Percentiles rank a stretch among this genome's conserved stretches.
These are phyloP conservation scores for Saguinus imperator DNA, from an alignment of 2,113 vertebrate genomes.

Conservation along the genomic window DNA sequence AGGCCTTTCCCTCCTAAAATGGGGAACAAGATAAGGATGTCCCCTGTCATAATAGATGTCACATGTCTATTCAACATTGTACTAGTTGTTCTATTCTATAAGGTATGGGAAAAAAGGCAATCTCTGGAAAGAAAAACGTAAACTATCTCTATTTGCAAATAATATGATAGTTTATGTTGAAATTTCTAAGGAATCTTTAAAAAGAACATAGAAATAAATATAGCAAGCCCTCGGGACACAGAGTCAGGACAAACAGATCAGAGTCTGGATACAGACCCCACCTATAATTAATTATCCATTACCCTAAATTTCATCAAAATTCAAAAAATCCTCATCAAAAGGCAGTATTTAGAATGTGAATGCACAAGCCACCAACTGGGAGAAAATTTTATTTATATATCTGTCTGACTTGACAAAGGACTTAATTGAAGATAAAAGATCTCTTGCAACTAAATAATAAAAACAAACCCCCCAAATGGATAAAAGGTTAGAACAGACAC, in stretches of 20 bases:
- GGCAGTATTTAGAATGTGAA: background rate
- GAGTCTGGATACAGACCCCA: background rate
- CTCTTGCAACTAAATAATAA: conserved; percentile 1
- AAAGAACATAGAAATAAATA: background rate
- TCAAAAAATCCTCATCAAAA: background rate
- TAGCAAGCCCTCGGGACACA: background rate
- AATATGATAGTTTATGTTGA: background rate
- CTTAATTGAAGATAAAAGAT: background rate
- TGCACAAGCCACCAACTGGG: background rate
- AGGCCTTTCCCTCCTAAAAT: background rate
- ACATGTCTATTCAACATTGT: background rate
- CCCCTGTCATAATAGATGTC: background rate
- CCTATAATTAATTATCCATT: background rate
- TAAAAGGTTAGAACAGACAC: background rate
- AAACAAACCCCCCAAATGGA: background rate
- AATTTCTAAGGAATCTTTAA: background rate
- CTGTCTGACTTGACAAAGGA: background rate
- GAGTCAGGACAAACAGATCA: background rate
- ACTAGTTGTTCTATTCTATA: background rate
- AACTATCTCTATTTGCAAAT: background rate
- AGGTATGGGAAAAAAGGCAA: background rate
- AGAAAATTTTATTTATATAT: background rate
- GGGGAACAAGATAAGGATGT: background rate
- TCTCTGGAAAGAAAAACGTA: background rate
- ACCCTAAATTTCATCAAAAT: background rate